Evolutionary conservation across 2,797 vertebrate genomes (phyloP).

Genomic region (Darevskia nairensis): DNA sequence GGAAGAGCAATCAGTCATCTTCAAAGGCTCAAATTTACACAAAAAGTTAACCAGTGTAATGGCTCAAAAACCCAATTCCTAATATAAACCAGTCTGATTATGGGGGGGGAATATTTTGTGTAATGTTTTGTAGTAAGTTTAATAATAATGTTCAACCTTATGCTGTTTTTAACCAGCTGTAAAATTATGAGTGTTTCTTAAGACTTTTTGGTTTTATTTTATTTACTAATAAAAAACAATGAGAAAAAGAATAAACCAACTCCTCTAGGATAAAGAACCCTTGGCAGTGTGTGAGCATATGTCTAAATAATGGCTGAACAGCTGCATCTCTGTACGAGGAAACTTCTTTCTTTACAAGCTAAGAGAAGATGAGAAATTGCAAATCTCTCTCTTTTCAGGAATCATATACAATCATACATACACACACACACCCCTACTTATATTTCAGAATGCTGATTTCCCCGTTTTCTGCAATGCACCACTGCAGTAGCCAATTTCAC

Average conservation of each 20-base stretch:
- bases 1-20: not conserved
- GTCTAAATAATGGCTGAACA: constrained; percentile 49
- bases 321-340: not conserved
- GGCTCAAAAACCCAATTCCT: constrained; percentile 33
- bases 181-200: no score
- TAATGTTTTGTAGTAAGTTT: no score
- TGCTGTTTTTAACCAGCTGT: no score
- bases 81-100: no score
- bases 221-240: no score
- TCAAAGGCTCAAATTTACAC: constrained; percentile 21
- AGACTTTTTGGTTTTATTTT: no score
- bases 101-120: no score
- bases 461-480: constrained; percentile 77
- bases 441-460: constrained; percentile 57
- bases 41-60: constrained; percentile 15
- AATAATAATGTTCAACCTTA: no score
- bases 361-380: constrained; percentile 4
- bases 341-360: constrained; percentile 1
- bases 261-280: constrained; percentile 41
- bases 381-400: not conserved
- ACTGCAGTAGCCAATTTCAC: constrained; percentile 74
- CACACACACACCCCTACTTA: not conserved
- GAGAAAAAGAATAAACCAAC: not conserved
- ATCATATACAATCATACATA: not conserved
- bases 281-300: constrained; percentile 32